Percentiles rank a stretch among this genome's conserved stretches.
Evolutionary conservation across 2,888 invertebrate genomes (phyloP).

Genomic region (Cryptocephalus moraei): DNA sequence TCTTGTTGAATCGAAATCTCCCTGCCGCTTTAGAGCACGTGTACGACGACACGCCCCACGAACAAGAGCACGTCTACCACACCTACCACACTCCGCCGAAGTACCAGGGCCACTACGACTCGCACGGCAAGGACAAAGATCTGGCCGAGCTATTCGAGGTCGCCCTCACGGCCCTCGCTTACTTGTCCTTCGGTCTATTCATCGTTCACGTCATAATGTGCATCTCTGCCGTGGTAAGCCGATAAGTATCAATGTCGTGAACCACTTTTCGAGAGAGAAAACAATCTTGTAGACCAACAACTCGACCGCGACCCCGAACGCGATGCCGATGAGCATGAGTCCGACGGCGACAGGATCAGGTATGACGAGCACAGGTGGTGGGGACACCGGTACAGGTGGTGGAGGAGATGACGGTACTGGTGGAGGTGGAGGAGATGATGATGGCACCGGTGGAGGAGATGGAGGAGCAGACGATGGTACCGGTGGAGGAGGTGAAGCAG

Average conservation of each 20-base stretch:
- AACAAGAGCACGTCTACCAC: slow-evolving; percentile 19
- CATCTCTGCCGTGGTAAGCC: slow-evolving; percentile 49
- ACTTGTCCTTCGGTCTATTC: slow-evolving; percentile 72
- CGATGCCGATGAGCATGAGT: slow-evolving; percentile 39
- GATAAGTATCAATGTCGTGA: slow-evolving; percentile 1
- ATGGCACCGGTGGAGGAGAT: slow-evolving; percentile 9
- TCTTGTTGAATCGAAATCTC: too few species aligned
- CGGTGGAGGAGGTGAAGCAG: slow-evolving; percentile 8
- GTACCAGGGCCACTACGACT: slow-evolving; percentile 28
- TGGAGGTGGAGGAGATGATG: slow-evolving; percentile 6
- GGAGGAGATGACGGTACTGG: slow-evolving; percentile 5
- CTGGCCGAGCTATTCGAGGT: slow-evolving; percentile 68
- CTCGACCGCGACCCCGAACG: slow-evolving; percentile 23
- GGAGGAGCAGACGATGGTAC: slow-evolving; percentile 6
- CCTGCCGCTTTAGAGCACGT: neutral
- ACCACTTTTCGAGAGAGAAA: neutral
- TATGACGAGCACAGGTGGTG: slow-evolving; percentile 28
- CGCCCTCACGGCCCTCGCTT: slow-evolving; percentile 71
- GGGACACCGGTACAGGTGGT: slow-evolving; percentile 11
- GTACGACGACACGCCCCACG: slow-evolving; percentile 15
- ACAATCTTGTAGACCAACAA: slow-evolving; percentile 10
- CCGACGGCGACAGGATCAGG: slow-evolving; percentile 39
- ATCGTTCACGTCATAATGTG: slow-evolving; percentile 70
- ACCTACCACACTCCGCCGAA: slow-evolving; percentile 26
- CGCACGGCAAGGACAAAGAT: slow-evolving; percentile 46